Conservation (phyloP, 2,888 invertebrate species). For the Linnaemya vulpina region DNA sequence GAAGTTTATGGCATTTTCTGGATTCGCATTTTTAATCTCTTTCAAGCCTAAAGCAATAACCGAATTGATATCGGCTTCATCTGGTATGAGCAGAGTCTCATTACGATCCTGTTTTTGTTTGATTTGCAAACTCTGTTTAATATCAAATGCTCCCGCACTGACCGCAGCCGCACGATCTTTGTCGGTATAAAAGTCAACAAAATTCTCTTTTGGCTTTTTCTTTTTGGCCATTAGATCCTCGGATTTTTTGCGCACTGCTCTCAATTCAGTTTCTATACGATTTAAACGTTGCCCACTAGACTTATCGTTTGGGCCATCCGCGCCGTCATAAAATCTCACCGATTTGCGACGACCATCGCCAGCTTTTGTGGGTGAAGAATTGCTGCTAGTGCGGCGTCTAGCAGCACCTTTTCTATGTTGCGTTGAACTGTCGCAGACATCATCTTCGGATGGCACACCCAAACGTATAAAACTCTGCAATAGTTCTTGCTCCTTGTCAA, state of each 20-base stretch:
- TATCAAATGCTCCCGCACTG: slow-evolving; percentile 89
- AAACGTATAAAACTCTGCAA: slow-evolving; percentile 91
- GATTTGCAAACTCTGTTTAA: slow-evolving; percentile 91
- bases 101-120: slow-evolving; percentile 91
- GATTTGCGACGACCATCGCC: slow-evolving; percentile 72
- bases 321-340: slow-evolving; percentile 73
- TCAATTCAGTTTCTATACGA: slow-evolving; percentile 78
- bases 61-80: slow-evolving; percentile 90
- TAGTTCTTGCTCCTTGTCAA: slow-evolving; percentile 89
- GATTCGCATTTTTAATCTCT: slow-evolving; percentile 90
- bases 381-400: slow-evolving; percentile 41
- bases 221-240: slow-evolving; percentile 78
- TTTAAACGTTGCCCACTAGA: slow-evolving; percentile 74
- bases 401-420: slow-evolving; percentile 57
- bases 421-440: slow-evolving; percentile 82
- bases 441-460: slow-evolving; percentile 85
- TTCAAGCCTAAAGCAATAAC: slow-evolving; percentile 90
- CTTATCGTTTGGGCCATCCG: slow-evolving; percentile 68
- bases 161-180: slow-evolving; percentile 96
- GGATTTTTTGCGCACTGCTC: slow-evolving; percentile 77
- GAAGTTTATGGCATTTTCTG: slow-evolving; percentile 88
- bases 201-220: slow-evolving; percentile 81
- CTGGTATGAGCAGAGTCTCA: slow-evolving; percentile 88
- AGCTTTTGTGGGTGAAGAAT: slow-evolving; percentile 9
- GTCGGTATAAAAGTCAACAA: slow-evolving; percentile 93